These are phyloP conservation scores for Conus canariensis DNA, from an alignment of 2,888 invertebrate species.

Conservation along the genomic window DNA sequence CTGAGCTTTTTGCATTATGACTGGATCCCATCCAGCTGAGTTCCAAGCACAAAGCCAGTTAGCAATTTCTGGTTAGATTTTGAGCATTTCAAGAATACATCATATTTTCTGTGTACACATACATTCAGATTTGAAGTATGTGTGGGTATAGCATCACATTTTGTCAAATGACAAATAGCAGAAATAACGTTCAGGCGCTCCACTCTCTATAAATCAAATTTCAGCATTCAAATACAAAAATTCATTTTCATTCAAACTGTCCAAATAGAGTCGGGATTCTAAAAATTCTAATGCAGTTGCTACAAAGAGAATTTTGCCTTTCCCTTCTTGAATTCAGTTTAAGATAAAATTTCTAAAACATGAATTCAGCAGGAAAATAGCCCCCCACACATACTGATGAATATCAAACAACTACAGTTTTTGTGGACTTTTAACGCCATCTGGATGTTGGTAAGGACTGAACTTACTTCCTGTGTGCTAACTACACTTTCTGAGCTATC, in stretches of 20 bases:
- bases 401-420: neutral
- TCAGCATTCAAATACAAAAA: neutral
- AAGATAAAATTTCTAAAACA: neutral
- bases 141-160: neutral
- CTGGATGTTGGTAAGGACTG: neutral
- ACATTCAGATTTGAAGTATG: neutral
- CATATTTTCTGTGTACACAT: neutral
- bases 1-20: neutral
- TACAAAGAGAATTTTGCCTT: no score
- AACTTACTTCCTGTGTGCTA: conserved; percentile 37
- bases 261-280: no score
- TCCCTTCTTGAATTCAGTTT: no score
- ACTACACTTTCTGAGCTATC: conserved; percentile 23
- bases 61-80: neutral
- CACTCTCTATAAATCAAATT: neutral
- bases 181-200: neutral
- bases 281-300: no score
- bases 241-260: no score
- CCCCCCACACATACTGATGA: neutral
- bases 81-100: neutral
- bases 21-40: neutral
- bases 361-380: no score
- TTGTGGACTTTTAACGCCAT: neutral
- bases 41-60: neutral
- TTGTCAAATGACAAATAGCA: neutral